A percentile compares a stretch with the other conserved stretches of the same genome.
phyloP scores from a whole-genome alignment of 2,113 vertebrate genomes.

The Coptodon rendalli region DNA sequence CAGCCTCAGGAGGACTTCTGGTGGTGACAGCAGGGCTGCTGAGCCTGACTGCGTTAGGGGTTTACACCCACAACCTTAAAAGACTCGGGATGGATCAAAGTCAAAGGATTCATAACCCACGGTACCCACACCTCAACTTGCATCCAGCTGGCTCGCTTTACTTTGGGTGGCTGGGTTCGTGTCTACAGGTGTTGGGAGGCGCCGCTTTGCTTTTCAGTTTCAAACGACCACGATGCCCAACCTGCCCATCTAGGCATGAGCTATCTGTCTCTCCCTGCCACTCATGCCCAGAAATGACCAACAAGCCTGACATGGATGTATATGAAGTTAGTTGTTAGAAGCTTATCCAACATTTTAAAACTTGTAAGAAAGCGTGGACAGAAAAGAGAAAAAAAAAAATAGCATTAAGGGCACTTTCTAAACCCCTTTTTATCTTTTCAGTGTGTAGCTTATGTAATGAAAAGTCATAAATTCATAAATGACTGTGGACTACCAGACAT shows the following conservation, averaged over 20 bases:
- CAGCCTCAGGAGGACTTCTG: slow-evolving; percentile 68
- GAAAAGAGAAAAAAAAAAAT: not conserved
- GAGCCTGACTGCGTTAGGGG: slow-evolving; percentile 61
- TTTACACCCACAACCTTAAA: slow-evolving; percentile 68
- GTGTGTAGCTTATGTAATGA: not conserved
- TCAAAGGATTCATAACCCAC: not conserved
- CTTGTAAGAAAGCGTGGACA: not conserved
- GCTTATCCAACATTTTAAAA: not conserved
- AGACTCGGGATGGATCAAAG: slow-evolving; percentile 46
- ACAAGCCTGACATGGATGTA: slow-evolving; percentile 48
- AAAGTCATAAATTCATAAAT: not conserved
- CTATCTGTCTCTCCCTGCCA: slow-evolving; percentile 36
- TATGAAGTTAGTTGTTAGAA: slow-evolving; percentile 71
- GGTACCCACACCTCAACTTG: slow-evolving; percentile 53
- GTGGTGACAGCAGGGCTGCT: slow-evolving; percentile 67
- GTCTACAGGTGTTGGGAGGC: slow-evolving; percentile 72
- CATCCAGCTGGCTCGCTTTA: slow-evolving; percentile 69
- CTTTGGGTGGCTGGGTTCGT: slow-evolving; percentile 75
- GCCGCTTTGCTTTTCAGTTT: slow-evolving; percentile 64
- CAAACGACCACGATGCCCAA: slow-evolving; percentile 48
- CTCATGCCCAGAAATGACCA: slow-evolving; percentile 34
- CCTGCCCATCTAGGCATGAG: slow-evolving; percentile 41
- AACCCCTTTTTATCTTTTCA: not conserved
- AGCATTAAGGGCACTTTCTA: not conserved
- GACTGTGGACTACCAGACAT: not conserved